Evolutionary conservation across 2,113 vertebrate species (phyloP).

Genomic region (Leptodactylus fuscus): DNA sequence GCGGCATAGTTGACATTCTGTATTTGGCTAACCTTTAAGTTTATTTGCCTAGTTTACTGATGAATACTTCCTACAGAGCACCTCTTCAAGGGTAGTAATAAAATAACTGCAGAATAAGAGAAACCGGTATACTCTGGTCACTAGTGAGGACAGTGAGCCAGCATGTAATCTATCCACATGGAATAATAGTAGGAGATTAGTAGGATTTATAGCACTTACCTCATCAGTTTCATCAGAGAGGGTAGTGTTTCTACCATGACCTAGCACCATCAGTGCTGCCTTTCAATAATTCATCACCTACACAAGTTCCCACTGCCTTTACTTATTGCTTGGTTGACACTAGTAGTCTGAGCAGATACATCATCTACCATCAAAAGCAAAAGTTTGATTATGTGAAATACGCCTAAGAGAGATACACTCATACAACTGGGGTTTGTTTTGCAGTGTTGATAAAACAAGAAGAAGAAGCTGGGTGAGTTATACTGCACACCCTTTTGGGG

Average conservation of each 20-base stretch:
- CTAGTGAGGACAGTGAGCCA: neutral
- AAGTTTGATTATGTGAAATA: neutral
- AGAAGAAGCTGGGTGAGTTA: slow-evolving; percentile 66
- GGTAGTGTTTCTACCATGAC: neutral
- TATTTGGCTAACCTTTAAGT: neutral
- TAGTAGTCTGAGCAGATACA: neutral
- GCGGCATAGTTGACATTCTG: neutral
- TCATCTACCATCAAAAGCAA: neutral
- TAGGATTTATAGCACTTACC: neutral
- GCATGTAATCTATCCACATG: neutral
- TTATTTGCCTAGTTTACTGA: too few relatives aligned
- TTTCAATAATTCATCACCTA: neutral
- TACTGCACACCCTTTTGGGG: neutral
- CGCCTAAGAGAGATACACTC: neutral
- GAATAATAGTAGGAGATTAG: neutral
- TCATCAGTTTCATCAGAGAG: neutral
- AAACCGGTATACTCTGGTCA: too few relatives aligned
- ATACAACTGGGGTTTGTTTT: slow-evolving; percentile 53
- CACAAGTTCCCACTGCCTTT: neutral
- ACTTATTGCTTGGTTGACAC: neutral
- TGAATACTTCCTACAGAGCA: too few relatives aligned
- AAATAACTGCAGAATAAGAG: too few relatives aligned
- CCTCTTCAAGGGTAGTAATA: too few relatives aligned
- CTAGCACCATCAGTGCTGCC: neutral
- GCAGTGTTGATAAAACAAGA: slow-evolving; percentile 71